Evolutionary conservation across 2,888 invertebrate genomes (phyloP).

Genomic region (Sarcophaga caerulescens): DNA sequence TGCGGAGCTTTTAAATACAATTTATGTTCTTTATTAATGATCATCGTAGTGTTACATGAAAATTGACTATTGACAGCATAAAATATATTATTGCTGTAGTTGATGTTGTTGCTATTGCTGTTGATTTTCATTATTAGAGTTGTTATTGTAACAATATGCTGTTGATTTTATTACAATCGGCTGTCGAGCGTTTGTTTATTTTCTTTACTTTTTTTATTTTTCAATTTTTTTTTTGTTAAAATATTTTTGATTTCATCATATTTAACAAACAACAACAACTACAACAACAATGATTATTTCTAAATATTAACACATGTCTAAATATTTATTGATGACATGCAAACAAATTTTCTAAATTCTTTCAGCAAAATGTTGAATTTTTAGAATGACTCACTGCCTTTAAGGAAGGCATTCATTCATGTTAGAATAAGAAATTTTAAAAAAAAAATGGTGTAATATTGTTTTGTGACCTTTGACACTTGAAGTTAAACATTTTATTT

Average conservation of each 20-base stretch:
- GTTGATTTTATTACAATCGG: conserved; percentile 24
- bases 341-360: neutral
- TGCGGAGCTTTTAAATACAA: conserved; percentile 58
- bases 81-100: conserved; percentile 60
- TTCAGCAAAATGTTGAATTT: too few species aligned
- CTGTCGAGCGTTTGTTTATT: conserved; percentile 23
- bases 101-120: conserved; percentile 14
- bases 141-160: conserved; percentile 9
- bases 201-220: neutral
- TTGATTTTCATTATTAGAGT: conserved; percentile 6
- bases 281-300: neutral
- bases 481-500: too few species aligned
- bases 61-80: conserved; percentile 68
- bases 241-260: conserved; percentile 34
- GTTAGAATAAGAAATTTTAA: too few species aligned
- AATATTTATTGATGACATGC: conserved; percentile 20
- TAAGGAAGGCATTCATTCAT: too few species aligned
- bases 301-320: conserved; percentile 7
- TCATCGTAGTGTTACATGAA: conserved; percentile 67
- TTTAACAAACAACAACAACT: too few species aligned
- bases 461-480: too few species aligned
- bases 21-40: conserved; percentile 68
- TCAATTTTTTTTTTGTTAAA: neutral
- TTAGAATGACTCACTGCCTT: too few species aligned
- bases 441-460: too few species aligned